phyloP scores from a whole-genome alignment of 2,797 vertebrate genomes.

The Euthynnus affinis region DNA sequence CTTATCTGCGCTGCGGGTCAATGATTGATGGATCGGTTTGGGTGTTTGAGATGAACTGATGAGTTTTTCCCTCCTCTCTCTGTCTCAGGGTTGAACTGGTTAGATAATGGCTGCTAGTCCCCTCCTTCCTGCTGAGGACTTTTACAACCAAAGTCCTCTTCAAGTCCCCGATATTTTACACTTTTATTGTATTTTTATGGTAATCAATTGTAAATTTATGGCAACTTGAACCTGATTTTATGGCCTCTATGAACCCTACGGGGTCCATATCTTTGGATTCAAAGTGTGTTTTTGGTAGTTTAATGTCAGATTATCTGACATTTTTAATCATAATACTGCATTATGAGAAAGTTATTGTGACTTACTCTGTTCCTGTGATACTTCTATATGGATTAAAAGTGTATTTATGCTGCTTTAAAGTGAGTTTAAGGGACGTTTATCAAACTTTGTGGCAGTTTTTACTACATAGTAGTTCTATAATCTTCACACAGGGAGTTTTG shows the following conservation, averaged over 20 bases:
- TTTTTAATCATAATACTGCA: no score
- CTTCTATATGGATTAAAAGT: neutral
- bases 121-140: conserved; percentile 75
- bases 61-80: conserved; percentile 47
- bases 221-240: no score
- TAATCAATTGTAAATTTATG: neutral
- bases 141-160: neutral
- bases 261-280: fast-evolving
- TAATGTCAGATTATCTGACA: no score
- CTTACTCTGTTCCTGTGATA: no score
- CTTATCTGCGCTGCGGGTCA: conserved; percentile 54
- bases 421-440: no score
- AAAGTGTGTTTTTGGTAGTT: neutral
- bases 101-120: conserved; percentile 83
- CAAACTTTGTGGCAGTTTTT: neutral
- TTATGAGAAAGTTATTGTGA: no score
- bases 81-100: conserved; percentile 81
- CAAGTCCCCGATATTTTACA: neutral
- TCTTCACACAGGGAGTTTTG: no score
- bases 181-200: neutral
- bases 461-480: no score
- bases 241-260: no score
- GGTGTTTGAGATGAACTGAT: conserved; percentile 63
- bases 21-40: conserved; percentile 61
- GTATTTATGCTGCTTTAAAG: neutral